Evolutionary conservation across 2,888 invertebrate species (phyloP).

Genomic region (Caradrina clavipalpis): DNA sequence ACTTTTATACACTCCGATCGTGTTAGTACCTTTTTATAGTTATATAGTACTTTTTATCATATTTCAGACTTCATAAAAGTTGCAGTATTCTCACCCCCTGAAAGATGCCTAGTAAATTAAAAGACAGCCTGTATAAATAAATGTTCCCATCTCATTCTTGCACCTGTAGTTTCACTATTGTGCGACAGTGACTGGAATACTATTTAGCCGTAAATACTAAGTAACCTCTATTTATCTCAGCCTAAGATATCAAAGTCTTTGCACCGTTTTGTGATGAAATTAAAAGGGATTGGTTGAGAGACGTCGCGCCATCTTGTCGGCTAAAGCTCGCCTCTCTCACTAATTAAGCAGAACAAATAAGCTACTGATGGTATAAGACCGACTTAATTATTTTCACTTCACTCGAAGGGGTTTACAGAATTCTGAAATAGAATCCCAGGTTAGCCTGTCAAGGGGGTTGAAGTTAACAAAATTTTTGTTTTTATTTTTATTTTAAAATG

Average conservation of each 20-base stretch:
- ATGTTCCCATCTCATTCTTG: no score
- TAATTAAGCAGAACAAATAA: constrained; percentile 71
- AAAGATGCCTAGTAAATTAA: no score
- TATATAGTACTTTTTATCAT: no score
- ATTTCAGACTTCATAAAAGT: no score
- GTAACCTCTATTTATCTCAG: neutral
- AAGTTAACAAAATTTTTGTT: constrained; percentile 9
- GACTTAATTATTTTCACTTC: constrained; percentile 65
- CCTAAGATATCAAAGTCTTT: constrained; percentile 13
- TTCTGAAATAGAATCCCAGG: constrained; percentile 31
- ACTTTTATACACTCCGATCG: no score
- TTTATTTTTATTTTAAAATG: neutral
- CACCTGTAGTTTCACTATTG: no score
- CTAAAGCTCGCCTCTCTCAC: constrained; percentile 62
- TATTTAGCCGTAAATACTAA: neutral
- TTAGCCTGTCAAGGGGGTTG: constrained; percentile 7
- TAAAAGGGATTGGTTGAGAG: constrained; percentile 26
- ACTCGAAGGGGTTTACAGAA: constrained; percentile 53
- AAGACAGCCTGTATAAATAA: no score
- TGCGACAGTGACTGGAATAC: neutral
- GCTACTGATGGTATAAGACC: constrained; percentile 67
- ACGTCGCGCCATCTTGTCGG: constrained; percentile 26
- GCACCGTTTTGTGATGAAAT: constrained; percentile 23
- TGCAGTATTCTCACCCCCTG: no score
- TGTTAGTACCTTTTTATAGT: no score